These are phyloP conservation scores for Norana najaformis DNA, from an alignment of 2,888 invertebrate species.

Conservation along the genomic window DNA sequence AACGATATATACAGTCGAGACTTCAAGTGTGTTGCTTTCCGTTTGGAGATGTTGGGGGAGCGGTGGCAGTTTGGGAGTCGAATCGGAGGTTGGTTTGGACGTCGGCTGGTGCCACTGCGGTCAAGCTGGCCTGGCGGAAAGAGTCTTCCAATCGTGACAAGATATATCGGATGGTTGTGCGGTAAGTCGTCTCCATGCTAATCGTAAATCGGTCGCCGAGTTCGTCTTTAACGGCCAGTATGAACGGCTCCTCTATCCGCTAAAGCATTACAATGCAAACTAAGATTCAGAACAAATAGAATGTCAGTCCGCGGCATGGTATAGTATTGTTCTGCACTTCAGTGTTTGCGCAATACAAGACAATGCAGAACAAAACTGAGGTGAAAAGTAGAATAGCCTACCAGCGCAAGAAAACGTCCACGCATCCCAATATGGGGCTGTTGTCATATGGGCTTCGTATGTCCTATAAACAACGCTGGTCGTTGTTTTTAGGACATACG, in stretches of 20 bases:
- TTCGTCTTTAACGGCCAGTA: slow-evolving; percentile 81
- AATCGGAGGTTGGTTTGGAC: slow-evolving; percentile 13
- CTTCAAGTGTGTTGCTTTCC: neutral
- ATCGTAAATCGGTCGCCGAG: slow-evolving; percentile 85
- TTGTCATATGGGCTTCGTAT: no score
- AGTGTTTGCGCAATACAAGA: no score
- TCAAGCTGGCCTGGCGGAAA: neutral
- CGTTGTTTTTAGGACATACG: no score
- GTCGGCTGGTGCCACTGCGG: neutral
- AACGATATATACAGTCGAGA: neutral
- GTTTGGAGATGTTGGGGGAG: neutral
- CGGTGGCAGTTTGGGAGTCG: neutral
- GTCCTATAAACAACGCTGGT: no score
- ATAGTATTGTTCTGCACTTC: no score
- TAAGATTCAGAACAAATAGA: neutral
- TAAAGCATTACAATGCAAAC: slow-evolving; percentile 60
- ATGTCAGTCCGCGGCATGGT: no score
- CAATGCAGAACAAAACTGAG: no score
- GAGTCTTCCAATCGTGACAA: slow-evolving; percentile 79
- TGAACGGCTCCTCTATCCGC: slow-evolving; percentile 71
- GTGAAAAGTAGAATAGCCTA: no score
- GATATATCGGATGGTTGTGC: slow-evolving; percentile 83
- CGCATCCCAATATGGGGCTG: no score
- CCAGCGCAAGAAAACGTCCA: no score
- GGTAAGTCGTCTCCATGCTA: slow-evolving; percentile 85